phyloP scores from a whole-genome alignment of 2,888 invertebrate species.

The Caenorhabditis panamensis region DNA sequence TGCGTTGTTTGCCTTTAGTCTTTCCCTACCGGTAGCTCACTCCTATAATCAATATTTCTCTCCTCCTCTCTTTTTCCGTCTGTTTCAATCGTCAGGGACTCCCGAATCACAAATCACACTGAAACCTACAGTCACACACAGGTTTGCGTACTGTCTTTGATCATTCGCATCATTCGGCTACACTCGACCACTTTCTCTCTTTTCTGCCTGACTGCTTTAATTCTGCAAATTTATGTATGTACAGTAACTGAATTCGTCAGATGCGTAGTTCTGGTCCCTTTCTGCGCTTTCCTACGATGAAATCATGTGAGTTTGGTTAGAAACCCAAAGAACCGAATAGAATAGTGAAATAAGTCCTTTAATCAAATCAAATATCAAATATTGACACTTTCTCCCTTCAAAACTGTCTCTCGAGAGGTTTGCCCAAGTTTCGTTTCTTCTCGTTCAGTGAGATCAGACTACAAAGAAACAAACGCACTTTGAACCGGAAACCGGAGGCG shows the following conservation, averaged over 20 bases:
- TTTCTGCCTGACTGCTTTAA: conserved; percentile 1
- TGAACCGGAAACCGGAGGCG: conserved; percentile 30
- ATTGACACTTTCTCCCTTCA: conserved; percentile 4
- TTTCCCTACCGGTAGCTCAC: neutral
- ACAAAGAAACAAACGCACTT: conserved; percentile 44
- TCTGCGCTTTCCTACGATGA: neutral
- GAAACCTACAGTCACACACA: neutral
- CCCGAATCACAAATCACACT: conserved; percentile 12
- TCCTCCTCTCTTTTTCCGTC: neutral
- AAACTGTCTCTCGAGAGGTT: conserved; percentile 18
- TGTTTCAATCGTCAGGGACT: neutral
- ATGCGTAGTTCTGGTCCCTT: neutral
- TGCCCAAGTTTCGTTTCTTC: neutral
- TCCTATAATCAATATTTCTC: neutral
- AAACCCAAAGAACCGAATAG: too few species aligned
- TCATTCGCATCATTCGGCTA: conserved; percentile 9
- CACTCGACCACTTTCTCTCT: neutral
- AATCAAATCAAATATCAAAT: conserved; percentile 9
- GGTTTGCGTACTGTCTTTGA: conserved; percentile 9
- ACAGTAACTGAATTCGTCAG: neutral
- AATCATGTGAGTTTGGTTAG: neutral
- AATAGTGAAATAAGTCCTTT: too few species aligned
- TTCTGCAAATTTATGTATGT: neutral
- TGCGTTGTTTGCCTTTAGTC: conserved; percentile 8
- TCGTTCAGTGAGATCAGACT: conserved; percentile 42